These are phyloP conservation scores for Eurystomus glaucurus DNA, from an alignment of 2,797 vertebrate genomes.

Conservation along the genomic window DNA sequence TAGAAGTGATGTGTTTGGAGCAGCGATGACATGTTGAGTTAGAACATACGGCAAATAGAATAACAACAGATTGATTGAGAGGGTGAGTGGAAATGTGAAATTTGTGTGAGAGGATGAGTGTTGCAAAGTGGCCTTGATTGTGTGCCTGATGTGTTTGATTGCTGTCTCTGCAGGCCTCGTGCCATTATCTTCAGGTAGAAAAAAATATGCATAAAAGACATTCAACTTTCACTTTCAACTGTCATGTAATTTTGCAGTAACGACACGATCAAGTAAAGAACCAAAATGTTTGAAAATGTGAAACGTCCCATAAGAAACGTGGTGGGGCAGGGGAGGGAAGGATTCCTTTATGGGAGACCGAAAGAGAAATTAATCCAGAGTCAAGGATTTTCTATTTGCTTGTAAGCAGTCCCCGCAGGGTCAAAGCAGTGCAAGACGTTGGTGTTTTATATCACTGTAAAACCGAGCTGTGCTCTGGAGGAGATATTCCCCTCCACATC, in stretches of 20 bases:
- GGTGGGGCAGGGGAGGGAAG: rapidly evolving
- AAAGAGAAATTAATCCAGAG: background rate
- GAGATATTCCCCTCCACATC: background rate
- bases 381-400: background rate
- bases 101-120: conserved; percentile 28
- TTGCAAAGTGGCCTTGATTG: conserved; percentile 26
- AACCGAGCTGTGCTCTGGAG: background rate
- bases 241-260: background rate
- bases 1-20: conserved; percentile 54
- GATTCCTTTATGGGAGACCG: background rate
- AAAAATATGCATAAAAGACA: background rate
- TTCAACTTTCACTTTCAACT: background rate
- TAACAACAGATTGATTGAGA: conserved; percentile 76
- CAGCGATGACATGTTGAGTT: conserved; percentile 68
- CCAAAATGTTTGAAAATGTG: background rate
- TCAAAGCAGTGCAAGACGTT: background rate
- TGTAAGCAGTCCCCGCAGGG: background rate
- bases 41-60: conserved; percentile 76
- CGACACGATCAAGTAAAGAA: background rate
- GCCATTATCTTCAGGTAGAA: conserved; percentile 16
- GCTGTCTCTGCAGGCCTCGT: conserved; percentile 20
- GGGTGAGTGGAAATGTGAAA: conserved; percentile 53
- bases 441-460: background rate
- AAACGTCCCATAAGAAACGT: background rate
- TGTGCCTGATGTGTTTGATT: background rate